Evolutionary conservation across 2,113 vertebrate genomes (phyloP), one percentile per base, ranked within the genome.

Genomic region (Progne subis): DNA sequence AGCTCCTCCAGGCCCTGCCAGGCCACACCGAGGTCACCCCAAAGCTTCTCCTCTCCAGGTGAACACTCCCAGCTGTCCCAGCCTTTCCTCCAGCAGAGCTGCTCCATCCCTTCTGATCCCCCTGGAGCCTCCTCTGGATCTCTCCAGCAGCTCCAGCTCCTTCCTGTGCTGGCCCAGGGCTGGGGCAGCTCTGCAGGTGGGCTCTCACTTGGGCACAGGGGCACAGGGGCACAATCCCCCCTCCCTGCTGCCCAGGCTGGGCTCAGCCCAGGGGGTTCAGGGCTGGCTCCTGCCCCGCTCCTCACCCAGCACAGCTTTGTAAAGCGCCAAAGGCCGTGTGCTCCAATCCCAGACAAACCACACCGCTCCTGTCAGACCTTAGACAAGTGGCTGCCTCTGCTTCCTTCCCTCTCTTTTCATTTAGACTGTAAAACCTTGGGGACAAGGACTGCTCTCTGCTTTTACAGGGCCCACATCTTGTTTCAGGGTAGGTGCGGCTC

Each of bases 151-250:
- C 67, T 72, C 76, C 85, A 56, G 50, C 5, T 63, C 43, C 85
- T 21, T 1, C 2, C 67, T 26, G 43, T 43, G 67, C 84, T 63
- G 65, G 15, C 2, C 44, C 84, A 21, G 75, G 49, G 43, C 85
- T 71, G 85, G 76, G 44, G 67, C 86, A 88, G 76, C 86, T 81
- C 76, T 88, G 86, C 76, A 72, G 86, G 59, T 60, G 86, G 67
- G 50, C 3, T 65, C 59, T 88, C 31, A 57, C 6, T 67, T 50
- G 76, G 3, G 50, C 78, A 5, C 63, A 39, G 52, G 72, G 47
- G 43, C 61, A 85, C 0, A 76, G 82, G 61, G 61, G 44, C 77
- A 67, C 1, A 20, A 52, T 74, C 43, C 53, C 41, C 44, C 52
- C 37, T 0, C 18, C 52, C 86, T 59, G 86, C 52, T 88, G 37